Evolutionary conservation across 2,888 invertebrate genomes (phyloP).

Genomic region (Agrochola circellaris): DNA sequence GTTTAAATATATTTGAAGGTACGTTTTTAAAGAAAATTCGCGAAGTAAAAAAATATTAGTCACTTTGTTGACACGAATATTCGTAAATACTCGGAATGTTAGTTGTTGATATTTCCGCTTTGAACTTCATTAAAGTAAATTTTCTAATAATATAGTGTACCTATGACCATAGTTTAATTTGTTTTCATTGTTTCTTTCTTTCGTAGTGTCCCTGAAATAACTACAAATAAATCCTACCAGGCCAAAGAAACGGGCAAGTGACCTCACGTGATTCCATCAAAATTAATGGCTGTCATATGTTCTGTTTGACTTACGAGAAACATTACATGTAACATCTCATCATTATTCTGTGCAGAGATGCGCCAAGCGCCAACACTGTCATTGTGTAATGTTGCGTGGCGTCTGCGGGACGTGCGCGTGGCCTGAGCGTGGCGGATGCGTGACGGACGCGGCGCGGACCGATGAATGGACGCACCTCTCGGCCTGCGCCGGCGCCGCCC

Average conservation of each 20-base stretch:
- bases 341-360: slow-evolving; percentile 77
- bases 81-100: not conserved
- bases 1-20: slow-evolving; percentile 39
- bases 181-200: too few species aligned
- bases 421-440: slow-evolving; percentile 48
- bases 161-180: not conserved
- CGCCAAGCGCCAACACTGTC: slow-evolving; percentile 76
- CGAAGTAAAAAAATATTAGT: not conserved
- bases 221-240: slow-evolving; percentile 33
- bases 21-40: slow-evolving; percentile 34
- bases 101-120: slow-evolving; percentile 12
- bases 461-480: slow-evolving; percentile 71
- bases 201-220: slow-evolving; percentile 34
- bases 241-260: slow-evolving; percentile 44
- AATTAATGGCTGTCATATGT: slow-evolving; percentile 74
- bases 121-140: not conserved
- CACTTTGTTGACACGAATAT: slow-evolving; percentile 6
- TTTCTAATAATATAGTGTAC: not conserved
- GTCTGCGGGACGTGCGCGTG: slow-evolving; percentile 57
- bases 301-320: slow-evolving; percentile 75
- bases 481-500: slow-evolving; percentile 75
- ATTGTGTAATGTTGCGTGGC: slow-evolving; percentile 69
- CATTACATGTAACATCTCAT: slow-evolving; percentile 75
- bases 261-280: slow-evolving; percentile 73
- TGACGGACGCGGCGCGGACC: slow-evolving; percentile 52